A percentile compares a stretch with the other conserved stretches of the same genome.
Conservation (phyloP, 23 tunicate genomes). For the Phallusia fumigata region DNA sequence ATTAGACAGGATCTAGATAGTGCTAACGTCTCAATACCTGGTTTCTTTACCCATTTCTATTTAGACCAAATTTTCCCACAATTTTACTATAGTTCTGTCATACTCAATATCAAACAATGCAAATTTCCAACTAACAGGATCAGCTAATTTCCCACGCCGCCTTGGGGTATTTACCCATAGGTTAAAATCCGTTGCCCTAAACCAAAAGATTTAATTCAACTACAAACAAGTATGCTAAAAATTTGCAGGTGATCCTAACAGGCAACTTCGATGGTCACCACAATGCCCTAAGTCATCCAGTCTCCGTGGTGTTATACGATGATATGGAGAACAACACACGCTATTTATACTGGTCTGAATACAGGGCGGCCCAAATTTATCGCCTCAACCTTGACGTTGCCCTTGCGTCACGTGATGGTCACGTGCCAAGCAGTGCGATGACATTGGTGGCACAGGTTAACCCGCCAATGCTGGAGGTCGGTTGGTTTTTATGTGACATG, state of each 20-base stretch:
- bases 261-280: neutral
- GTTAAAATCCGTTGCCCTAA: too few species aligned
- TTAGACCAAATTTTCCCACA: too few species aligned
- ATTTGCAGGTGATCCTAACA: neutral
- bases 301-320: slow-evolving; percentile 31
- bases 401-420: neutral
- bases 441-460: neutral
- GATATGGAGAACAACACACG: slow-evolving; percentile 2
- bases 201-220: too few species aligned
- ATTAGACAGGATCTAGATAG: too few species aligned
- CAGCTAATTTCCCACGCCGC: too few species aligned
- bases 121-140: too few species aligned
- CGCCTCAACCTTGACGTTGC: slow-evolving; percentile 27
- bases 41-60: too few species aligned
- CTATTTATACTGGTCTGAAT: slow-evolving; percentile 38
- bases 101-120: too few species aligned
- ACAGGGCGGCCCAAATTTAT: slow-evolving; percentile 30
- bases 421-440: slow-evolving; percentile 4
- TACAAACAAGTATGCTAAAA: too few species aligned
- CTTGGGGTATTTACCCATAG: too few species aligned
- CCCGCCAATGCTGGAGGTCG: slow-evolving; percentile 8
- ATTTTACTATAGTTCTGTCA: too few species aligned
- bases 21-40: too few species aligned
- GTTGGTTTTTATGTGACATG: neutral
- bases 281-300: slow-evolving; percentile 26